Conservation (phyloP, 2,888 invertebrate genomes). For the Cheilosia pagana region DNA sequence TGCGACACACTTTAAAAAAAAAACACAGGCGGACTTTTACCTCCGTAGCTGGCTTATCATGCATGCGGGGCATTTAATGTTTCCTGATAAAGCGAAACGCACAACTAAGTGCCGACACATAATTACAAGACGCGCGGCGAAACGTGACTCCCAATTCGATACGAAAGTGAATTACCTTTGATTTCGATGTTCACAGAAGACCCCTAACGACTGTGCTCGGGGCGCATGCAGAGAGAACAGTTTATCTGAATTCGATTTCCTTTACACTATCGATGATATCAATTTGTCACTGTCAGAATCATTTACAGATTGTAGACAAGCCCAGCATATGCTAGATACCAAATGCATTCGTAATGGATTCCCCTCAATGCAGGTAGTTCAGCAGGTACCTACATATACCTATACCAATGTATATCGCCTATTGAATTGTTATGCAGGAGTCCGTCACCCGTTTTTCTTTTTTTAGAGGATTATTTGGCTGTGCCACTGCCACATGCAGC, state of each 20-base stretch:
- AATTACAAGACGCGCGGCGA: conserved; percentile 1
- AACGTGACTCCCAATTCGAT: conserved; percentile 37
- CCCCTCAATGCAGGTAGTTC: conserved; percentile 31
- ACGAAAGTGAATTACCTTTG: conserved; percentile 23
- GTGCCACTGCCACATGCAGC: conserved; percentile 19
- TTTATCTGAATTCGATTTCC: conserved; percentile 51
- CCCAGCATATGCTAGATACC: not conserved
- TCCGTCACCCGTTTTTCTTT: conserved; percentile 51
- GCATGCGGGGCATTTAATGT: conserved; percentile 10
- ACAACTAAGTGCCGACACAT: conserved; percentile 17
- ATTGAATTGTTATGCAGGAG: conserved; percentile 55
- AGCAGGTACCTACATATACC: not conserved
- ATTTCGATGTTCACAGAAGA: conserved; percentile 8
- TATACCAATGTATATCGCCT: not conserved
- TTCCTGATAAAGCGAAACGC: conserved; percentile 16
- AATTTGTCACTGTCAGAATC: conserved; percentile 63
- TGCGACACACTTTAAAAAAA: not conserved
- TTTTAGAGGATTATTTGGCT: conserved; percentile 8
- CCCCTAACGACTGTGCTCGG: not conserved
- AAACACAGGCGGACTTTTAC: conserved; percentile 2
- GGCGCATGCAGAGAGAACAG: conserved; percentile 28
- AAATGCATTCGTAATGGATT: conserved; percentile 44
- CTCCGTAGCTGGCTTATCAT: conserved; percentile 12
- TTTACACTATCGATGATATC: conserved; percentile 53
- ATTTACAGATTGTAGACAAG: conserved; percentile 33